Percentiles rank a stretch among this genome's conserved stretches.
These are phyloP conservation scores for Standfussiana lucernea DNA, from an alignment of 2,888 invertebrate genomes.

Conservation along the genomic window DNA sequence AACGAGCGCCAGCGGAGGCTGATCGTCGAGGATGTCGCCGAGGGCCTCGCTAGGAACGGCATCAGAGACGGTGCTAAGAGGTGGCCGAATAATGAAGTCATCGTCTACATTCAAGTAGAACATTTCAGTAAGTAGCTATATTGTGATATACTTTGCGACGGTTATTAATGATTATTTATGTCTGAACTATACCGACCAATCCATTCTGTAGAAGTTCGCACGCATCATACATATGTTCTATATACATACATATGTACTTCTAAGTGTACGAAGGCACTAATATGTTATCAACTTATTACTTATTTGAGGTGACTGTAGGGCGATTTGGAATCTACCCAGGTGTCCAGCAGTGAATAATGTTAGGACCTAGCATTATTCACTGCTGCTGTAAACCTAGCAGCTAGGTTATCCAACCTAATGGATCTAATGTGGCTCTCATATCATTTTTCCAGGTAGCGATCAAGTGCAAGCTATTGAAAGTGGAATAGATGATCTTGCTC, in stretches of 20 bases:
- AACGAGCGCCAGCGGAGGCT: constrained; percentile 86
- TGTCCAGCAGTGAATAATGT: neutral
- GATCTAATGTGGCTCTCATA: neutral
- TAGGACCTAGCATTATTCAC: neutral
- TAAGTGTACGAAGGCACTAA: neutral
- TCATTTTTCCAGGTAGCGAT: constrained; percentile 78
- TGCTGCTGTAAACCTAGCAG: neutral
- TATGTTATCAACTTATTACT: neutral
- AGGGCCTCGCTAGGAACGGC: constrained; percentile 86
- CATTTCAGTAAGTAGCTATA: constrained; percentile 84
- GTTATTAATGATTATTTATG: neutral
- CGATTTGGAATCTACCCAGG: neutral
- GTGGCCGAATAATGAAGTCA: constrained; percentile 88
- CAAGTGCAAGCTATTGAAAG: constrained; percentile 86
- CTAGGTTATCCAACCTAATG: neutral
- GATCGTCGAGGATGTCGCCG: constrained; percentile 84
- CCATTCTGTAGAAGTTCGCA: neutral
- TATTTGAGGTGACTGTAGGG: neutral
- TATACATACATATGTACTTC: neutral
- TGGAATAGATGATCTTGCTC: constrained; percentile 87
- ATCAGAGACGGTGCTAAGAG: constrained; percentile 85
- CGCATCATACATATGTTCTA: neutral
- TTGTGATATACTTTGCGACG: neutral
- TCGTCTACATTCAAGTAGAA: constrained; percentile 85
- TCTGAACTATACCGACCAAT: neutral